These are phyloP conservation scores for Brachycybe producta DNA, from an alignment of 2,888 invertebrate species.

Conservation along the genomic window DNA sequence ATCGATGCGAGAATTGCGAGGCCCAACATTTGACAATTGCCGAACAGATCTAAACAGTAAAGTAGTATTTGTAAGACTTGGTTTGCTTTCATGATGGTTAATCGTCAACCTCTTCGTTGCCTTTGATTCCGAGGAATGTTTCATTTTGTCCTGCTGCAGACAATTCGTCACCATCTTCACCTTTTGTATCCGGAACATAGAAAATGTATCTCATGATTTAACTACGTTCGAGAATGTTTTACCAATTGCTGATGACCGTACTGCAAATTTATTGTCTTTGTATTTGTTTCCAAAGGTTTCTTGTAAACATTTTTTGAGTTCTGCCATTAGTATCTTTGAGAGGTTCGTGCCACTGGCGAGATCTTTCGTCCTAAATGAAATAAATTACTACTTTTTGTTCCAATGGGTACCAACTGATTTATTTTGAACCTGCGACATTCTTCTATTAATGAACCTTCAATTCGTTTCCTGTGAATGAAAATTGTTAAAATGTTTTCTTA, in stretches of 20 bases:
- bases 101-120: constrained; percentile 26
- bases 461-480: background rate
- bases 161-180: constrained; percentile 64
- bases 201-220: background rate
- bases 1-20: constrained; percentile 60
- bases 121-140: constrained; percentile 54
- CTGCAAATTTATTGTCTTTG: constrained; percentile 10
- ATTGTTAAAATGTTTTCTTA: background rate
- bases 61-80: too few species aligned
- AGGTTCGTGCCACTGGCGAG: background rate
- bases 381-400: background rate
- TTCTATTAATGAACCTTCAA: constrained; percentile 2
- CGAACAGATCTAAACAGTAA: constrained; percentile 26
- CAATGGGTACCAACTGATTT: background rate
- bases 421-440: constrained; percentile 14
- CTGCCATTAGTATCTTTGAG: background rate
- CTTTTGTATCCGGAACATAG: constrained; percentile 26
- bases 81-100: background rate
- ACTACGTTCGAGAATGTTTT: background rate
- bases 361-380: constrained; percentile 11
- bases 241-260: constrained; percentile 18
- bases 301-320: constrained; percentile 1
- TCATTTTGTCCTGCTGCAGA: constrained; percentile 77
- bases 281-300: constrained; percentile 9
- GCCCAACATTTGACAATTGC: constrained; percentile 65